phyloP scores from a whole-genome alignment of 2,888 invertebrate species.

The Dynastes tityus region DNA sequence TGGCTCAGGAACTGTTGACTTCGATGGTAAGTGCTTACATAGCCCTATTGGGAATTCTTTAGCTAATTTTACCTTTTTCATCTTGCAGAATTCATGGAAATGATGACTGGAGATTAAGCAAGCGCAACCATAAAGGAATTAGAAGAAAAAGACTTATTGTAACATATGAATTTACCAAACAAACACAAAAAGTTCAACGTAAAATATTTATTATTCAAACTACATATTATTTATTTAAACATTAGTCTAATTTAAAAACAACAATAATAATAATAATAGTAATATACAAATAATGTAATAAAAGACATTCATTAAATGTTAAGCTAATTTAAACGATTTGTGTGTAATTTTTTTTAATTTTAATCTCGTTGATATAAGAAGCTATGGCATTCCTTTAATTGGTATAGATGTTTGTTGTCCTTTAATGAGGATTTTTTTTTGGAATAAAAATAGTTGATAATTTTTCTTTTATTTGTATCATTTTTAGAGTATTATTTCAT shows the following conservation, averaged over 20 bases:
- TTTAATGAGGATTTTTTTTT: too few species aligned
- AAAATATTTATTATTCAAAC: neutral
- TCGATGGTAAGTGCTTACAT: conserved; percentile 83
- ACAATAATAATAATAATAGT: neutral
- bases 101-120: conserved; percentile 93
- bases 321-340: conserved; percentile 16
- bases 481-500: too few species aligned
- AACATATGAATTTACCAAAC: too few species aligned
- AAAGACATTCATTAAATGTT: conserved; percentile 35
- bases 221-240: neutral
- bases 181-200: neutral
- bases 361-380: neutral
- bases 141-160: too few species aligned
- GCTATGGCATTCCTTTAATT: conserved; percentile 5
- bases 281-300: conserved; percentile 9
- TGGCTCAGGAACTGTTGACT: conserved; percentile 98
- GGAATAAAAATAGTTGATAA: too few species aligned
- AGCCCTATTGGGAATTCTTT: neutral
- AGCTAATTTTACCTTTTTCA: conserved; percentile 26
- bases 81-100: conserved; percentile 91
- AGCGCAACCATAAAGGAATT: neutral
- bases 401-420: neutral
- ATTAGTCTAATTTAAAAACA: too few species aligned
- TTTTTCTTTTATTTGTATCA: too few species aligned
- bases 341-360: conserved; percentile 14